These are phyloP conservation scores for Halcyon chelicuti DNA, from an alignment of 2,797 vertebrate species.

Conservation along the genomic window DNA sequence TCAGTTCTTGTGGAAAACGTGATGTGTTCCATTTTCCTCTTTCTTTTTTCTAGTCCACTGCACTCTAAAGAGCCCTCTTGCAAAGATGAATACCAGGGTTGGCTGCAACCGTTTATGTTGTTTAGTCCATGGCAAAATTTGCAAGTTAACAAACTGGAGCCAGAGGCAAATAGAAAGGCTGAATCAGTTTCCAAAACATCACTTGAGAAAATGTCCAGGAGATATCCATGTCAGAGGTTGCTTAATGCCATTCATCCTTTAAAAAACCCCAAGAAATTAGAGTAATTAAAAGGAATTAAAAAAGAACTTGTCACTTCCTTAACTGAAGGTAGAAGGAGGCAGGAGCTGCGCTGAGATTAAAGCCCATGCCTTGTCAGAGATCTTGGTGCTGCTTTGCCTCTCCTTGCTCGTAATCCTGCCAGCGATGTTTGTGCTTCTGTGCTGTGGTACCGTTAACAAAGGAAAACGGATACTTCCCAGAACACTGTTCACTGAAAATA, in stretches of 20 bases:
- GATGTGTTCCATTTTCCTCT: conserved; percentile 47
- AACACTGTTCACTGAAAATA: neutral
- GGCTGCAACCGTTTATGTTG: neutral
- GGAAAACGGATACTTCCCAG: neutral
- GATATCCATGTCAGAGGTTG: neutral
- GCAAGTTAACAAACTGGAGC: conserved; percentile 12
- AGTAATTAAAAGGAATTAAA: neutral
- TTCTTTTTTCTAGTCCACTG: conserved; percentile 35
- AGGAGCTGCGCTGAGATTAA: neutral
- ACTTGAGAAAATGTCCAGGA: neutral
- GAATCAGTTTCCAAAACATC: neutral
- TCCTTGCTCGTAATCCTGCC: neutral
- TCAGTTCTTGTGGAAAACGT: conserved; percentile 62
- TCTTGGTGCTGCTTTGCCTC: neutral
- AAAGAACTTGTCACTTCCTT: neutral
- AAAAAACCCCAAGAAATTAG: neutral
- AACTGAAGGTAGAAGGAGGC: neutral
- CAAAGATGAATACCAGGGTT: neutral
- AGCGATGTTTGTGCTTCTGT: neutral
- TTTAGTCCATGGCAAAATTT: conserved; percentile 14
- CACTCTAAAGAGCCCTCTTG: conserved; percentile 15
- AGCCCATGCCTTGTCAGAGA: neutral
- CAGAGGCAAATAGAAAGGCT: conserved; percentile 15
- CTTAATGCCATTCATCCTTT: neutral
- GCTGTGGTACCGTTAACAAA: neutral